phyloP scores from a whole-genome alignment of 2,113 vertebrate species.

The Chamaetylas fuelleborni region DNA sequence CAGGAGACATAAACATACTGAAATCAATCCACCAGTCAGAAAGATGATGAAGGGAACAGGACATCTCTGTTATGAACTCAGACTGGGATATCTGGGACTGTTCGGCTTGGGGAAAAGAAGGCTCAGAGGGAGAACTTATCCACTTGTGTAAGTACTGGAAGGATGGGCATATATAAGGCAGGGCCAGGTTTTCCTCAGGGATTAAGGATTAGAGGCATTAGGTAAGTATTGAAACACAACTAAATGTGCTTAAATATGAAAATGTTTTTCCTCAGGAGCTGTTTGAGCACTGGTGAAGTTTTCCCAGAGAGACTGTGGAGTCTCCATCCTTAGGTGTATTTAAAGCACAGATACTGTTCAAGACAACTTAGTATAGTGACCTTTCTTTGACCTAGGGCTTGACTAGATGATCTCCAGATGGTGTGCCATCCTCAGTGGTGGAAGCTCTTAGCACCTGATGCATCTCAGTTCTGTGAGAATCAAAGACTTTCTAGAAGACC shows the following conservation, averaged over 20 bases:
- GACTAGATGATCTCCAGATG: neutral
- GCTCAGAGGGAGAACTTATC: neutral
- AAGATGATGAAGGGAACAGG: neutral
- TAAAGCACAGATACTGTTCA: neutral
- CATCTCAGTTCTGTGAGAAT: neutral
- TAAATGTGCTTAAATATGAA: neutral
- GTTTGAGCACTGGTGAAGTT: neutral
- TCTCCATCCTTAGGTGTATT: neutral
- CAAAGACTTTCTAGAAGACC: neutral
- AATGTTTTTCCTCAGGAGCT: neutral
- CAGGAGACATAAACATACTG: neutral
- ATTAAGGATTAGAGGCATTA: neutral
- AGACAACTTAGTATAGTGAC: neutral
- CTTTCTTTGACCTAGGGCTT: neutral
- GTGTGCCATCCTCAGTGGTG: neutral
- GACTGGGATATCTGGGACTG: neutral
- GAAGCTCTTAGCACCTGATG: neutral
- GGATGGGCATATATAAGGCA: fast-evolving
- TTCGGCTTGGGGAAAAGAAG: neutral
- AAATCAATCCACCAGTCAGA: neutral
- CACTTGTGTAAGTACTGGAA: neutral
- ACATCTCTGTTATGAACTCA: neutral
- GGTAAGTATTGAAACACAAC: neutral
- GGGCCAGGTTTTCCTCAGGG: neutral
- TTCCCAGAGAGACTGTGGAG: neutral